Evolutionary conservation across 2,113 vertebrate genomes (phyloP), one percentile per base, ranked within the genome.

Genomic region (Actenoides hombroni): DNA sequence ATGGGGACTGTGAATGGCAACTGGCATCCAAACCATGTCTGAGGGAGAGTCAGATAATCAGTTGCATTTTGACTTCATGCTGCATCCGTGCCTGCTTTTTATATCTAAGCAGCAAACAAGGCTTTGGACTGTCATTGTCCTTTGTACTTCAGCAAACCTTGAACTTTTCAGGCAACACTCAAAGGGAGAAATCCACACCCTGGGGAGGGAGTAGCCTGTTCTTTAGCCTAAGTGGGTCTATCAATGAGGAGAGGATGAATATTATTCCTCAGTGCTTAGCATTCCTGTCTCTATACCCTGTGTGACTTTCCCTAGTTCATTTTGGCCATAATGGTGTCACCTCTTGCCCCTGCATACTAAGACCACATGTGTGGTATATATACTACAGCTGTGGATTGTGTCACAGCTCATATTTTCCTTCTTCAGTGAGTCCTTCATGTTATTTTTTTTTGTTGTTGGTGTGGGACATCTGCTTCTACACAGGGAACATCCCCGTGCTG

Each of bases 281-380:
- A 1, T 24, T 85, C 48, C 18, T 0, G 0, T 61, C 61, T 77
- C 54, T 77, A 54, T 21, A 21, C 31, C 39, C 42, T 37, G 5
- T 13, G 35, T 73, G 70, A 69, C n/a, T 61, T 88, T 51, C 16
- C 44, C 44, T 1, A 5, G 20, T 48, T 69, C 37, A 10, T 31
- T 0, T 1, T 28, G 77, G 49, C 44, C 8, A 0, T 61, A 25
- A 54, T 0, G 0, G 11, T 42, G 25, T 54, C 46, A n/a, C 17
- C 29, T 87, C 61, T 82, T 46, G 14, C 16, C 39, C 61, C 75
- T 35, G 23, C 1, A 3, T 40, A 39, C 48, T 19, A 28, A 86
- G 54, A 63, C 23, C 35, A 21, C 28, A 12, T 0, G 0, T 46
- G 19, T 49, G 11, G 8, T 37, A 37, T 67, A 29, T 73, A 61